Percentiles rank a stretch among this genome's conserved stretches.
phyloP scores from a whole-genome alignment of 2,113 vertebrate genomes.

The Trinectes maculatus region DNA sequence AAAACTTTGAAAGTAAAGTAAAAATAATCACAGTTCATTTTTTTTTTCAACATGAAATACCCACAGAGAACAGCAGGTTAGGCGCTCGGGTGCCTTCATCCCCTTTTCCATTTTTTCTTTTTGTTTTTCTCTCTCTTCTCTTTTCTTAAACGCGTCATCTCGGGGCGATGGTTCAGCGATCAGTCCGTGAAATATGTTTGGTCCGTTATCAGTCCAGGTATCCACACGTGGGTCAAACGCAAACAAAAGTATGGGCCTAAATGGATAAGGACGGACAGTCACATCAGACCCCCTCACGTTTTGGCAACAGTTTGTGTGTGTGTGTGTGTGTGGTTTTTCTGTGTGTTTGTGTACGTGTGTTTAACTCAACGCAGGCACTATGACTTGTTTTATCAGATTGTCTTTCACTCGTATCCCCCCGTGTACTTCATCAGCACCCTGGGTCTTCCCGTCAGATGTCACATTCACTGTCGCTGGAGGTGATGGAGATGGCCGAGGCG shows the following conservation, averaged over 20 bases:
- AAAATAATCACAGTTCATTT: constrained; percentile 86
- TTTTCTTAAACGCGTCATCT: constrained; percentile 49
- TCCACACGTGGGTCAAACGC: constrained; percentile 70
- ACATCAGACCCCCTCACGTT: constrained; percentile 67
- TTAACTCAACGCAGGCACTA: constrained; percentile 79
- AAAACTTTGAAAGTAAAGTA: constrained; percentile 88
- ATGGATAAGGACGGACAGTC: constrained; percentile 68
- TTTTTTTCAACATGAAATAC: constrained; percentile 87
- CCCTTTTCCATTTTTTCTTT: constrained; percentile 23
- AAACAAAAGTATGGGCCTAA: constrained; percentile 71
- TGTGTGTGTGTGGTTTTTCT: constrained; percentile 15
- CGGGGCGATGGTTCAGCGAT: constrained; percentile 71
- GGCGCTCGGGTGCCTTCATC: constrained; percentile 75
- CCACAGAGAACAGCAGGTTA: constrained; percentile 80
- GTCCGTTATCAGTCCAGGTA: constrained; percentile 70
- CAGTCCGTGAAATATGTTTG: constrained; percentile 68
- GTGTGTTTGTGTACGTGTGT: constrained; percentile 35
- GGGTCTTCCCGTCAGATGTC: constrained; percentile 88
- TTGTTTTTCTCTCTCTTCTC: constrained; percentile 16
- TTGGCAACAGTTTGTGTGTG: constrained; percentile 66
- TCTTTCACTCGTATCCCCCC: constrained; percentile 76
- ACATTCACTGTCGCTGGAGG: constrained; percentile 99
- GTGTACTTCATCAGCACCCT: constrained; percentile 52
- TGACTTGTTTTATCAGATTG: constrained; percentile 82
- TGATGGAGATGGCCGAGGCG: constrained; percentile 98